phyloP scores from a whole-genome alignment of 2,888 invertebrate species.

The Tinea pellionella region DNA sequence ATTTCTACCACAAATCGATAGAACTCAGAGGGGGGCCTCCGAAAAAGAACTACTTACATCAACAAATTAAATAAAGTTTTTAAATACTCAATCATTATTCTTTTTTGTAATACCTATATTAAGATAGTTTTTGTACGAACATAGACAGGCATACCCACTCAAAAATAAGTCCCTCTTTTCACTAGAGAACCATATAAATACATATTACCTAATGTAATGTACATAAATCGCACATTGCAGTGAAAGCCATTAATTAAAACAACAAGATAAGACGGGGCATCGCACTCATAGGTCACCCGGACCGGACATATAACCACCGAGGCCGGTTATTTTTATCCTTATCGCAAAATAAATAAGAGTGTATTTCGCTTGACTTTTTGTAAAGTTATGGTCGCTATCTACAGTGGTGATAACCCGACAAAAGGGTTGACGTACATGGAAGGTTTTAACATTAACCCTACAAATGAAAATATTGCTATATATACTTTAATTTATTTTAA shows the following conservation, averaged over 20 bases:
- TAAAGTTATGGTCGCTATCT: neutral
- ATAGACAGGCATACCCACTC: too few relatives aligned
- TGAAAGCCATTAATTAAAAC: slow-evolving; percentile 8
- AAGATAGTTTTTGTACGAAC: too few relatives aligned
- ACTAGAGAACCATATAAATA: too few relatives aligned
- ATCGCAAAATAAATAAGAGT: neutral
- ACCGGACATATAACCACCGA: neutral
- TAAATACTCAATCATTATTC: too few relatives aligned
- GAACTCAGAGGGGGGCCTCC: too few relatives aligned
- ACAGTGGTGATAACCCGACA: neutral
- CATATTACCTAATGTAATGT: neutral
- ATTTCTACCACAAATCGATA: too few relatives aligned
- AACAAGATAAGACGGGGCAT: slow-evolving; percentile 12
- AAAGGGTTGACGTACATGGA: neutral
- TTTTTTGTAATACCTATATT: too few relatives aligned
- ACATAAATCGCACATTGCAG: neutral
- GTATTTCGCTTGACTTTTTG: neutral
- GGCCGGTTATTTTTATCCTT: neutral
- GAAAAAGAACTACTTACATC: too few relatives aligned
- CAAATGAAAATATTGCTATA: too few relatives aligned
- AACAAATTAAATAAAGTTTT: too few relatives aligned
- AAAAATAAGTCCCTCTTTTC: too few relatives aligned
- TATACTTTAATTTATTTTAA: too few relatives aligned
- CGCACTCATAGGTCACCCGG: slow-evolving; percentile 10
- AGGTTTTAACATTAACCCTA: neutral